A percentile compares a stretch with the other conserved stretches of the same genome.
Evolutionary conservation across 2,888 invertebrate species (phyloP).

Genomic region (Cenopis cana): DNA sequence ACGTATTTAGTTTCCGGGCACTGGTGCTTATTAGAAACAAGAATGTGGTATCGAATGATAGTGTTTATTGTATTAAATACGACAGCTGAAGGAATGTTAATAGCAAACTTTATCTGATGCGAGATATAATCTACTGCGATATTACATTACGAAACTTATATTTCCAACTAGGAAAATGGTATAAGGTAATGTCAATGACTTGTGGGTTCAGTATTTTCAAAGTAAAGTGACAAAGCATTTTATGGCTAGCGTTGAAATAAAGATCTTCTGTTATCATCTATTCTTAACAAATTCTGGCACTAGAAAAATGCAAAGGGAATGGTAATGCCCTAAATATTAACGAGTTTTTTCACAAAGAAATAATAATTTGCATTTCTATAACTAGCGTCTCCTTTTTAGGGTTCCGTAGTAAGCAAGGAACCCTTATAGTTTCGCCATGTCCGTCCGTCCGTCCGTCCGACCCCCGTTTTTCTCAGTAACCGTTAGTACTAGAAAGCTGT

Average conservation of each 20-base stretch:
- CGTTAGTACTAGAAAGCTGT: too few relatives aligned
- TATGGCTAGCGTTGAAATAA: neutral
- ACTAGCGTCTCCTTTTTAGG: too few relatives aligned
- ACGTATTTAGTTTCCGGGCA: slow-evolving; percentile 4
- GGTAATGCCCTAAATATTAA: too few relatives aligned
- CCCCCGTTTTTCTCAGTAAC: too few relatives aligned
- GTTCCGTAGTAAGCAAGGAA: too few relatives aligned
- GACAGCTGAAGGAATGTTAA: slow-evolving; percentile 29
- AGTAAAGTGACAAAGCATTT: slow-evolving; percentile 5
- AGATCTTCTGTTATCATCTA: neutral
- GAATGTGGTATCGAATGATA: slow-evolving; percentile 30
- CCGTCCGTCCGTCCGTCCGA: too few relatives aligned
- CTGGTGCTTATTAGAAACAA: slow-evolving; percentile 26
- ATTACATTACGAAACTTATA: slow-evolving; percentile 19
- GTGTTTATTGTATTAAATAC: slow-evolving; percentile 31
- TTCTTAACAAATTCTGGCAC: neutral
- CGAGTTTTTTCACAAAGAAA: too few relatives aligned
- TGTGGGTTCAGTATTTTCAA: neutral
- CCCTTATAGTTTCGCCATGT: too few relatives aligned
- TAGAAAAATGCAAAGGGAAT: too few relatives aligned
- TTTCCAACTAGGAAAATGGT: neutral
- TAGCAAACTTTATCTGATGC: slow-evolving; percentile 18
- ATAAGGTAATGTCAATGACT: neutral
- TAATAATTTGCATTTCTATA: too few relatives aligned
- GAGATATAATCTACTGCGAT: slow-evolving; percentile 24